A percentile compares a stretch with the other conserved stretches of the same genome.
Conservation (phyloP, 35 echinoderm and acorn worm species). For the Apostichopus californicus region DNA sequence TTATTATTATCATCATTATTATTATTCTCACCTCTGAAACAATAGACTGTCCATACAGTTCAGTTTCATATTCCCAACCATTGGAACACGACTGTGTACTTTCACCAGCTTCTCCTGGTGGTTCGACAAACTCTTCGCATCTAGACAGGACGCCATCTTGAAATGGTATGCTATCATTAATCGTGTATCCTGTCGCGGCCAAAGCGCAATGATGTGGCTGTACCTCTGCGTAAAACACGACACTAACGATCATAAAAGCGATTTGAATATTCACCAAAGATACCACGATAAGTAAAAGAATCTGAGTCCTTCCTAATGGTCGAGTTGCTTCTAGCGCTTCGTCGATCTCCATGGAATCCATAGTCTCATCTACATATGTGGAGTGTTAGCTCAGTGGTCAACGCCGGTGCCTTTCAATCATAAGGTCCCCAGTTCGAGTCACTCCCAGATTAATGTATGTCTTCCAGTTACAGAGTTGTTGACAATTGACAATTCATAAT, state of each 20-base stretch:
- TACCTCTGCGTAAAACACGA: neutral
- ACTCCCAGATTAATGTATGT: too few relatives aligned
- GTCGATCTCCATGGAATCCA: neutral
- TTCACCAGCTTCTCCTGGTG: neutral
- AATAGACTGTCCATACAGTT: neutral
- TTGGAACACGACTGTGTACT: neutral
- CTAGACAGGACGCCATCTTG: neutral
- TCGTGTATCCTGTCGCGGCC: neutral
- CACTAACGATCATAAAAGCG: neutral
- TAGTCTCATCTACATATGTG: too few relatives aligned
- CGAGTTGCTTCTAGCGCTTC: neutral
- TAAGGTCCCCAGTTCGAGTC: too few relatives aligned
- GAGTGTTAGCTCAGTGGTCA: too few relatives aligned
- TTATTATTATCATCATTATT: too few relatives aligned
- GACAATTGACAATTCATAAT: too few relatives aligned
- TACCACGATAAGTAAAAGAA: neutral
- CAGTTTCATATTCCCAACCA: constrained; percentile 9
- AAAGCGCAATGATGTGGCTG: constrained; percentile 1
- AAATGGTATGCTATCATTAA: neutral
- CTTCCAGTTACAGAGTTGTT: too few relatives aligned
- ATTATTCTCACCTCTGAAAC: neutral
- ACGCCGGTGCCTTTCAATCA: too few relatives aligned
- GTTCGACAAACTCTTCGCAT: neutral
- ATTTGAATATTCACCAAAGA: neutral
- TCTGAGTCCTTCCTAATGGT: neutral